Percentiles rank a stretch among this genome's conserved stretches.
phyloP scores from a whole-genome alignment of 2,797 vertebrate species.

The Tokudaia muenninki region DNA sequence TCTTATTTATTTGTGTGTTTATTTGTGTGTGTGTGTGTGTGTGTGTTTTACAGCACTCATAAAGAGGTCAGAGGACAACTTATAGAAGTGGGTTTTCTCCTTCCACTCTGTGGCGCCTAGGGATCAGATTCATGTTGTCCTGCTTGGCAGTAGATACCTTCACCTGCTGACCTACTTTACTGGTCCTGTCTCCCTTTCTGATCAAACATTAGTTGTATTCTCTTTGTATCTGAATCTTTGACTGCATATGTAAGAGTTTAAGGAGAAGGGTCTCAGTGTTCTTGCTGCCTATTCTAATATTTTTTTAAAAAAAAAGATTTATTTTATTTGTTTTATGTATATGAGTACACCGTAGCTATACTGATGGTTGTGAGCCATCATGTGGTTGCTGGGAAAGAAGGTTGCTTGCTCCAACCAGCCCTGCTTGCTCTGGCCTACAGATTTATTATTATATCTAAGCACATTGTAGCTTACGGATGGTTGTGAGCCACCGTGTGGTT shows the following conservation, averaged over 20 bases:
- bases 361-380: too few species aligned
- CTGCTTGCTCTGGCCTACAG: too few species aligned
- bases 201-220: neutral
- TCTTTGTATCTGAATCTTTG: neutral
- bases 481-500: too few species aligned
- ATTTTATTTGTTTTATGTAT: too few species aligned
- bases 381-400: too few species aligned
- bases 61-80: neutral
- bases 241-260: neutral
- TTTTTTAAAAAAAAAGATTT: too few species aligned
- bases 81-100: neutral
- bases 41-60: neutral
- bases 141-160: neutral
- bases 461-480: too few species aligned
- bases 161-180: neutral
- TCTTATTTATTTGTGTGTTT: too few species aligned
- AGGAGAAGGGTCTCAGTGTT: constrained; percentile 32
- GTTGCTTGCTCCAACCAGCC: too few species aligned
- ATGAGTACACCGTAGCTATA: too few species aligned
- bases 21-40: neutral
- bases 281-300: constrained; percentile 2
- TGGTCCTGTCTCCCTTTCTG: neutral
- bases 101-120: neutral
- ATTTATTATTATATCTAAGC: too few species aligned
- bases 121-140: neutral